Percentiles rank a stretch among this genome's conserved stretches.
Evolutionary conservation across 2,888 invertebrate genomes (phyloP).

Genomic region (Holacanthella duospinosa): DNA sequence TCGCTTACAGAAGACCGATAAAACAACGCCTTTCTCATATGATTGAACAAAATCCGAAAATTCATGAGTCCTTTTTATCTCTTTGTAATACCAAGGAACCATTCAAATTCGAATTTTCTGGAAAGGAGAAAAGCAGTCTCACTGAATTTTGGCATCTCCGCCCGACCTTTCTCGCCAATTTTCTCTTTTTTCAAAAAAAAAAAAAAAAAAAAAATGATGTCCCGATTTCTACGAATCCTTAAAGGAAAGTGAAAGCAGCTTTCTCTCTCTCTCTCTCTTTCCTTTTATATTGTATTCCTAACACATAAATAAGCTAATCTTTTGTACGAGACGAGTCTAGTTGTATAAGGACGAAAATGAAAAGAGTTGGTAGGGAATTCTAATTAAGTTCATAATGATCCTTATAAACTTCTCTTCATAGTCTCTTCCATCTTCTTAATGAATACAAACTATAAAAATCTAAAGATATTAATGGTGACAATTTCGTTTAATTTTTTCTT

Average conservation of each 20-base stretch:
- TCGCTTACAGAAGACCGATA: no score
- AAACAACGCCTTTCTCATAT: no score
- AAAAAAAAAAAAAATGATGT: neutral
- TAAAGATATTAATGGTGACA: neutral
- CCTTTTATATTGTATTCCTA: neutral
- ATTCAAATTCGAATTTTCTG: no score
- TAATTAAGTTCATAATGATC: neutral
- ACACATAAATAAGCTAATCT: neutral
- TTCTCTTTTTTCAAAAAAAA: no score
- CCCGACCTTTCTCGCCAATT: neutral
- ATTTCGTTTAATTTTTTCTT: no score
- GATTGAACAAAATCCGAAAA: no score
- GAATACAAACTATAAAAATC: neutral
- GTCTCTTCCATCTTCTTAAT: neutral
- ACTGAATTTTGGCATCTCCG: no score
- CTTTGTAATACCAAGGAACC: no score
- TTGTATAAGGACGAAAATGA: neutral
- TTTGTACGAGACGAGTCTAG: neutral
- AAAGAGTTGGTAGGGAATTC: neutral
- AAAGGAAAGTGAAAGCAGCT: neutral
- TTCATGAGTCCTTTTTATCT: no score
- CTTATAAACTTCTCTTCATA: neutral
- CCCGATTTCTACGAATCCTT: neutral
- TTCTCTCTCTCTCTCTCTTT: no score
- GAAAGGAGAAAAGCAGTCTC: no score